Evolutionary conservation across 2,888 invertebrate genomes (phyloP).

Genomic region (Coronaproctus castanopsis): DNA sequence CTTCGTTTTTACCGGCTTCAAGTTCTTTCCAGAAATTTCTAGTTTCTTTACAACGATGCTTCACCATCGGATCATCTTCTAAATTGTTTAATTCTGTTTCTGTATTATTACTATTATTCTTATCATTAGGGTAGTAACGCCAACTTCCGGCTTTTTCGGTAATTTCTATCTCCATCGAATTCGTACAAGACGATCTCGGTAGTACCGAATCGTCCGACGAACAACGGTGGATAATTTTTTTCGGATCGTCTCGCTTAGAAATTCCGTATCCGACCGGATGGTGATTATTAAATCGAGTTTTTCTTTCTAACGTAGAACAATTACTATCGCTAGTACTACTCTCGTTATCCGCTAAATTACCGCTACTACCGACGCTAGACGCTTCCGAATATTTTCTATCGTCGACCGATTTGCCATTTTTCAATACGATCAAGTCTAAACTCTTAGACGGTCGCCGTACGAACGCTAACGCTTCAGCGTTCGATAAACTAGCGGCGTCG

Average conservation of each 20-base stretch:
- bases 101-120: background rate
- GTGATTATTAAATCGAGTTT: too few relatives aligned
- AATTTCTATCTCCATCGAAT: too few relatives aligned
- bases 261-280: too few relatives aligned
- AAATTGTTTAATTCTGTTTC: background rate
- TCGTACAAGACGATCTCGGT: background rate
- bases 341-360: background rate
- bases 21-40: background rate
- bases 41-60: background rate
- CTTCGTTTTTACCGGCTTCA: background rate
- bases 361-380: background rate
- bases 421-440: slow-evolving; percentile 3
- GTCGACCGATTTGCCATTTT: background rate
- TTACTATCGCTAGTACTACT: background rate
- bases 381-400: background rate
- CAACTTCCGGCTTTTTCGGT: background rate
- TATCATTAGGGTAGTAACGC: background rate
- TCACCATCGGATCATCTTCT: background rate
- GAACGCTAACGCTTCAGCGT: slow-evolving; percentile 3
- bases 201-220: background rate
- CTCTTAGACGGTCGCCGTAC: slow-evolving; percentile 4
- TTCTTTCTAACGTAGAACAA: background rate
- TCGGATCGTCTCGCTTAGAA: background rate
- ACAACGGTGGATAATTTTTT: background rate
- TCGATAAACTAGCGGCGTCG: slow-evolving; percentile 1